Evolutionary conservation across 2,888 invertebrate genomes (phyloP), one percentile per base, ranked within the genome.

Genomic region (Tortrix viridana): DNA sequence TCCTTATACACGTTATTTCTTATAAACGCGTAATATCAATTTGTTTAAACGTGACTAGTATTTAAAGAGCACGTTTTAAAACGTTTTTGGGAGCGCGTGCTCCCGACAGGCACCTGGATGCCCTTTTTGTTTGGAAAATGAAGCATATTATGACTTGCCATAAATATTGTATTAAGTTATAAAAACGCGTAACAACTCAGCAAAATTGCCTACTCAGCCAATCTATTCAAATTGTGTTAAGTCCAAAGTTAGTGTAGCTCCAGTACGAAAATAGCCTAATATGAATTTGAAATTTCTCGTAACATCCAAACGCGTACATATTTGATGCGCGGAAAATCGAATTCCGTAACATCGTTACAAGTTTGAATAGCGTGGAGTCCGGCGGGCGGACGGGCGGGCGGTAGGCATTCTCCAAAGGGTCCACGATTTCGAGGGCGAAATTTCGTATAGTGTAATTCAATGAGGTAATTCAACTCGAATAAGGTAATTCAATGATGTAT

Each of bases 11-110:
- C 81, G 77, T 82, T 77, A 79, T 81, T 84, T 84, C 82, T 84
- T 82, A 84, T 86, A 86, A 83, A 81, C 84, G 85, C 85, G 83
- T 78, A 79, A 82, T 87, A 87, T 85, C 83, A 87, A 85, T 86
- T 84, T 86, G 75, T 74, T 72, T 65, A 71, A 65, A 81, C 86
- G 88, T 84, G 88, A 73, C 70, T 66, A 55, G 82, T 83, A 79
- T 88, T 69, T 54, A 73, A 74, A 81, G 69, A 74, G 69, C 53
- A 48, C 54, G 65, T 66, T 73, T 74, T 76, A 75, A 73, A 74
- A 71, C 74, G 22, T 58, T 48, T 65, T 38, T 37, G 46, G 52
- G 71, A 71, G 72, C 73, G 70, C 70, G 66, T 70, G 68, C 63
- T 61, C 58, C 59, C 55, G 59, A 47, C 58, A 61, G 46, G 55